Evolutionary conservation across 1,140 invertebrate species (phyloP).

Genomic region (Steinernema khuongi): DNA sequence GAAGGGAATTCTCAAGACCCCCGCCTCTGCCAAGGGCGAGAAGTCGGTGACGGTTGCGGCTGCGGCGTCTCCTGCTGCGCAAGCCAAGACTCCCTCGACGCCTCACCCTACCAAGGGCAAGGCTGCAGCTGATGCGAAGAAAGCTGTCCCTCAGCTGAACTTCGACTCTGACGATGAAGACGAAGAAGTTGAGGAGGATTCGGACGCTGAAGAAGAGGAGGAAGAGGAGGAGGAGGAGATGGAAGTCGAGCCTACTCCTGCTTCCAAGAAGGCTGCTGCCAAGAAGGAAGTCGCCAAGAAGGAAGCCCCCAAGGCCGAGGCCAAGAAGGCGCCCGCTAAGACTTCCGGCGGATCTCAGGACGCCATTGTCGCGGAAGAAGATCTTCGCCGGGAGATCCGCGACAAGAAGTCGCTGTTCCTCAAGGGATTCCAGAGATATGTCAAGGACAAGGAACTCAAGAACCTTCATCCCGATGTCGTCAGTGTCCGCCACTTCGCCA

Average conservation of each 20-base stretch:
- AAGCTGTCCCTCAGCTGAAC: constrained; percentile 20
- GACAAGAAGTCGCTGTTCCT: constrained; percentile 32
- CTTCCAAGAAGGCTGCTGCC: not conserved
- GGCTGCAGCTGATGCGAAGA: not conserved
- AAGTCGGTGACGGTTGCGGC: not conserved
- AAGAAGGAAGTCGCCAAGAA: constrained; percentile 13
- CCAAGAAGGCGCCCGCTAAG: constrained; percentile 1
- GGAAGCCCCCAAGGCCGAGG: constrained; percentile 19
- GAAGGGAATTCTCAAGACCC: not conserved
- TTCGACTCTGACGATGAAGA: constrained; percentile 29
- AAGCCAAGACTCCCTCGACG: constrained; percentile 25
- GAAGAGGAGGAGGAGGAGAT: not conserved
- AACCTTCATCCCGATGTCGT: constrained; percentile 29
- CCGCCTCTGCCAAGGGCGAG: not conserved
- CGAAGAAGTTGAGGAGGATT: constrained; percentile 11
- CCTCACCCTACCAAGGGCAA: constrained; percentile 28
- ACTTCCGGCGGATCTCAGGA: not conserved
- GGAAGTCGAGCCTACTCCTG: not conserved
- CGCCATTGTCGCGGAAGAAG: constrained; percentile 28
- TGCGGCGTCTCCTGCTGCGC: not conserved
- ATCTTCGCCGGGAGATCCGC: constrained; percentile 24
- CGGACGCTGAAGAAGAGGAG: constrained; percentile 7
- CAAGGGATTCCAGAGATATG: constrained; percentile 26
- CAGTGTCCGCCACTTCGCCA: constrained; percentile 25
- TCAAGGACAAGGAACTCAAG: constrained; percentile 19